Evolutionary conservation across 2,113 vertebrate genomes (phyloP).

Genomic region (Labeo catla): DNA sequence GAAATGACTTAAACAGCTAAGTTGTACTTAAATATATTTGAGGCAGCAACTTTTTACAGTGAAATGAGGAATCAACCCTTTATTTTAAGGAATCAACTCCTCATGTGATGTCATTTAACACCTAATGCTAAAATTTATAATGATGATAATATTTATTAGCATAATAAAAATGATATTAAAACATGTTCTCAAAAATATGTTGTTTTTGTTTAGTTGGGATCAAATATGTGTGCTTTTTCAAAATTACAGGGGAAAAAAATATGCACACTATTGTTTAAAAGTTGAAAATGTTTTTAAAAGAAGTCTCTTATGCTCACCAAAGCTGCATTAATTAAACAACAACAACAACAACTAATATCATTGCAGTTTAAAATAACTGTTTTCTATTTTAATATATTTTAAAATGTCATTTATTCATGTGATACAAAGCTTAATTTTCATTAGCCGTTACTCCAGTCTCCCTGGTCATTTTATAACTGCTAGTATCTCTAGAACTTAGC

Average conservation of each 20-base stretch:
- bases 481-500: background rate
- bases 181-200: no score
- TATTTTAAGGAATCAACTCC: background rate
- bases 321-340: no score
- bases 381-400: background rate
- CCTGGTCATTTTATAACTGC: background rate
- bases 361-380: background rate
- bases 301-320: no score
- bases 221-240: no score
- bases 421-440: background rate
- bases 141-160: background rate
- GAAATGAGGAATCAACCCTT: background rate
- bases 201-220: no score
- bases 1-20: no score
- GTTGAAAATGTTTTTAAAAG: no score
- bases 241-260: no score
- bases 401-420: background rate
- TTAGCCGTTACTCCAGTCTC: background rate
- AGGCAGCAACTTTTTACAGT: no score
- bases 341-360: no score
- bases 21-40: no score
- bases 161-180: background rate
- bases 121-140: background rate
- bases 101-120: background rate
- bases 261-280: background rate